These are phyloP conservation scores for Actias luna DNA, from an alignment of 2,888 invertebrate genomes.

Conservation along the genomic window DNA sequence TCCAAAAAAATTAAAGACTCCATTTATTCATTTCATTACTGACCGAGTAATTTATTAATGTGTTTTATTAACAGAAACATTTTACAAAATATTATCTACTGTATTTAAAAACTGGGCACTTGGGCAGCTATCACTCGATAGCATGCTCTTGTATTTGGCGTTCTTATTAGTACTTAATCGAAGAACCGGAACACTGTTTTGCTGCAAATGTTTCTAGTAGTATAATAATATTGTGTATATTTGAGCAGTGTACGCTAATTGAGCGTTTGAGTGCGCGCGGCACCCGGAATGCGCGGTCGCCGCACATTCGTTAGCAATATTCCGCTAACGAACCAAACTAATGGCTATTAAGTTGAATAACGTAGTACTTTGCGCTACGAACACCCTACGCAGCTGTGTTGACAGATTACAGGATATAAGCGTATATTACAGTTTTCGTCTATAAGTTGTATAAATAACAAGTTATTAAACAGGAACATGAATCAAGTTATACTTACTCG, in stretches of 20 bases:
- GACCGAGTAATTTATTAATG: too few relatives aligned
- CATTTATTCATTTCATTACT: too few relatives aligned
- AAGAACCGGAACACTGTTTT: not conserved
- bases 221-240: not conserved
- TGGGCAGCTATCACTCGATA: not conserved
- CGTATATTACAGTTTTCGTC: slow-evolving; percentile 23
- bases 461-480: not conserved
- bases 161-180: not conserved
- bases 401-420: slow-evolving; percentile 46
- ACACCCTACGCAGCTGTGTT: slow-evolving; percentile 53
- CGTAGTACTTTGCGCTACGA: slow-evolving; percentile 71
- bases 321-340: slow-evolving; percentile 80
- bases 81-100: too few relatives aligned
- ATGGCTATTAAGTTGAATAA: slow-evolving; percentile 80
- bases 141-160: too few relatives aligned
- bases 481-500: not conserved
- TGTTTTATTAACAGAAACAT: too few relatives aligned
- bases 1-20: too few relatives aligned
- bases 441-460: slow-evolving; percentile 24
- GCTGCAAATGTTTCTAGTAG: not conserved
- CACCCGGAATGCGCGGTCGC: slow-evolving; percentile 58
- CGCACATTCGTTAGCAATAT: slow-evolving; percentile 80
- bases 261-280: slow-evolving; percentile 64
- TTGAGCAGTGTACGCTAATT: slow-evolving; percentile 61
- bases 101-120: too few relatives aligned